Evolutionary conservation across 2,797 vertebrate species (phyloP), one percentile per base, ranked within the genome.

Genomic region (Pachyuromys duprasi): DNA sequence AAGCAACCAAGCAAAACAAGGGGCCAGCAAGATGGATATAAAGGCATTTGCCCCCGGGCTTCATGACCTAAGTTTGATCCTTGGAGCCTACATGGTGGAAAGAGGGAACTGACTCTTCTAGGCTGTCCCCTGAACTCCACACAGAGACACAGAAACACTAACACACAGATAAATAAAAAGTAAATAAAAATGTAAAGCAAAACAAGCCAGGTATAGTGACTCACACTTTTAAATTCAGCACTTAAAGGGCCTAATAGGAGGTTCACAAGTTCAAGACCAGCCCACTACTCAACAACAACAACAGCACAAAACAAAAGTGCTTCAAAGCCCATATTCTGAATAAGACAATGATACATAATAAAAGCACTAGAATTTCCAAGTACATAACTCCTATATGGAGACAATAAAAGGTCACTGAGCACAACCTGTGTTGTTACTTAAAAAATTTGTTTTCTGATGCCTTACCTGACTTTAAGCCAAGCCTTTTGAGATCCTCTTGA

Each of bases 401-500:
- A 84, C 78, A 95, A 78, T 63, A 55, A 93, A 76, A 93, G 78
- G 36, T 83, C 82, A 57, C 76, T 97, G 57, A 95, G 95, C 97
- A 98, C 78, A 86, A 60, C 96, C 96, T 97, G 83, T 96, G 95
- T 88, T 95, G 96, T 89, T 96, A 60, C 82, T 82, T 97, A 98
- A 67, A 96, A 93, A 97, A 95, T 82, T 88, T 62, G 55, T 90
- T 91, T 90, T 90, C 69, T 97, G 78, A 42, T 95, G 62, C 86
- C 96, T 97, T 98, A 99, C 99, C 98, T 98, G 98, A 98, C 89
- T 98, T 96, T 96, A 97, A 98, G 94, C 99, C 99, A 98, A 99
- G 99, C 95, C 99, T 99, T 98, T 99, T 99, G 98, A 99, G 98
- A 97, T 99, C 99, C 96, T 99, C 99, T 97, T 99, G 97, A 95